Percentiles rank a stretch among this genome's conserved stretches.
Conservation (phyloP, 1,140 invertebrate genomes). For the Drosophila serrata region DNA sequence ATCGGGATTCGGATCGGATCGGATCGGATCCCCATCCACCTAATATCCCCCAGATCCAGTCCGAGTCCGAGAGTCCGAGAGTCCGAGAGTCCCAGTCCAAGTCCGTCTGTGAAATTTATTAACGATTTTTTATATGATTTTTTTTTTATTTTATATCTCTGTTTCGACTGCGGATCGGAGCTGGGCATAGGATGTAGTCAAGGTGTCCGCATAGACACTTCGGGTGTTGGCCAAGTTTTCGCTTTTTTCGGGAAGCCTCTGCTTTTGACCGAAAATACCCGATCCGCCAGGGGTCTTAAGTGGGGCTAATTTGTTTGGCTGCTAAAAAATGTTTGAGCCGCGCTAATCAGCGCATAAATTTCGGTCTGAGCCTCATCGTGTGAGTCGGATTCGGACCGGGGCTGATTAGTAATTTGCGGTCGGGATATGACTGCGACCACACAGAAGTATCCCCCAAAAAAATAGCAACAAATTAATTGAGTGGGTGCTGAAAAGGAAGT, state of each 20-base stretch:
- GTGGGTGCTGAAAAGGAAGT: slow-evolving; percentile 49
- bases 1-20: slow-evolving; percentile 20
- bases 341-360: slow-evolving; percentile 81
- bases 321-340: slow-evolving; percentile 75
- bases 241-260: slow-evolving; percentile 57
- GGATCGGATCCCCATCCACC: slow-evolving; percentile 18
- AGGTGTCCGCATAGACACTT: slow-evolving; percentile 83
- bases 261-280: slow-evolving; percentile 72
- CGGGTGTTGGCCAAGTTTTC: slow-evolving; percentile 73
- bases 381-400: slow-evolving; percentile 36
- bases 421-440: slow-evolving; percentile 63
- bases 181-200: slow-evolving; percentile 54
- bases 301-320: slow-evolving; percentile 79
- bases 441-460: slow-evolving; percentile 36
- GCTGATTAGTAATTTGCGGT: slow-evolving; percentile 70
- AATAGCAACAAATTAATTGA: slow-evolving; percentile 58
- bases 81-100: slow-evolving; percentile 9
- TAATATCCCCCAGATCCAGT: slow-evolving; percentile 27
- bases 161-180: slow-evolving; percentile 46
- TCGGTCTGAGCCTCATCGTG: slow-evolving; percentile 29
- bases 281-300: too few relatives aligned
- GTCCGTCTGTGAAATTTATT: slow-evolving; percentile 80
- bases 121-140: slow-evolving; percentile 79
- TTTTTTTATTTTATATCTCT: slow-evolving; percentile 67
- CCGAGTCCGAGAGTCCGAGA: too few relatives aligned